Evolutionary conservation across 2,888 invertebrate species (phyloP).

Genomic region (Trichogramma evanescens): DNA sequence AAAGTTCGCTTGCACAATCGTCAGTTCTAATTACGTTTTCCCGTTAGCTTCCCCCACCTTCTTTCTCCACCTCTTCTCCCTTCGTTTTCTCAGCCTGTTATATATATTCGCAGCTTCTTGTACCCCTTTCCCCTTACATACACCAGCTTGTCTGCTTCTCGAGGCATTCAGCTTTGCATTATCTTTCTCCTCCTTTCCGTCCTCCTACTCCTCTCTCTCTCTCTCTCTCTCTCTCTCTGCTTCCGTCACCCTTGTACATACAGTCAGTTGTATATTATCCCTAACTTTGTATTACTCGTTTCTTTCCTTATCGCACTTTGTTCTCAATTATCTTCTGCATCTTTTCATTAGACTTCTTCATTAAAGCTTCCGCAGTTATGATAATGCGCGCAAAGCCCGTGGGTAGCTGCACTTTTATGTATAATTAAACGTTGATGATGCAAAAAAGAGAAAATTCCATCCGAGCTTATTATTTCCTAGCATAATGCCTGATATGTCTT

Average conservation of each 20-base stretch:
- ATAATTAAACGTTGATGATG: too few species aligned
- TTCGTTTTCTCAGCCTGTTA: background rate
- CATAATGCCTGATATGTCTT: too few species aligned
- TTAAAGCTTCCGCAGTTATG: too few species aligned
- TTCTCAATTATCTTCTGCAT: background rate
- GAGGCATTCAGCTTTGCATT: too few species aligned
- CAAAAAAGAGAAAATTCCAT: too few species aligned
- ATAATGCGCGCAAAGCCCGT: too few species aligned
- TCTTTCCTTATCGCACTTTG: background rate
- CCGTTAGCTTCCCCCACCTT: background rate
- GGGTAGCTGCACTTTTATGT: too few species aligned
- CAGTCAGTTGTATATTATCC: background rate
- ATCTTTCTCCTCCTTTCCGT: background rate
- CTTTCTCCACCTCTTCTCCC: background rate
- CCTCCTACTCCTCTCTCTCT: background rate
- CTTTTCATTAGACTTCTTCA: background rate
- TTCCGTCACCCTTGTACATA: background rate
- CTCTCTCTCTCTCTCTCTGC: background rate
- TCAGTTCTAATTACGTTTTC: conserved; percentile 18
- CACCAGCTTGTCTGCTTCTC: too few species aligned
- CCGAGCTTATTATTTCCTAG: too few species aligned
- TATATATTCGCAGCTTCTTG: too few species aligned
- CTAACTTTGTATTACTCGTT: background rate
- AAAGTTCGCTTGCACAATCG: conserved; percentile 15
- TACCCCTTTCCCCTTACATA: too few species aligned